These are phyloP conservation scores for zebrafish (Danio rerio) DNA, from an alignment of 2,113 vertebrate species.

Conservation along the genomic window GRCz12tu NC_133196.1:22975001-22975500, in stretches of 20 bases:
- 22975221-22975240: not conserved
- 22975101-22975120: constrained; percentile 53
- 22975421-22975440: constrained; percentile 34
- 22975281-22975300: not conserved
- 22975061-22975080: constrained; percentile 52
- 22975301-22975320: not conserved
- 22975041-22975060: constrained; percentile 14
- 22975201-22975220: constrained; percentile 11
- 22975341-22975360: not conserved
- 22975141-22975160: constrained; percentile 70
- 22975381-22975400: constrained; percentile 9
- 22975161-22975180: constrained; percentile 52
- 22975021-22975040: constrained; percentile 35
- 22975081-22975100: constrained; percentile 58
- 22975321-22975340: not conserved
- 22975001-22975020: constrained; percentile 2
- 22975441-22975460: constrained; percentile 24
- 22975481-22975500: constrained; percentile 28
- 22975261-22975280: constrained; percentile 1
- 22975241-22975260: not conserved
- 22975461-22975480: constrained; percentile 46
- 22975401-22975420: constrained; percentile 8
- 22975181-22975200: not conserved
- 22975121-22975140: constrained; percentile 54
- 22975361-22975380: constrained; percentile 16